These are phyloP conservation scores for Calcarius lapponicus DNA, from an alignment of 2,797 vertebrate genomes.

Conservation along the genomic window DNA sequence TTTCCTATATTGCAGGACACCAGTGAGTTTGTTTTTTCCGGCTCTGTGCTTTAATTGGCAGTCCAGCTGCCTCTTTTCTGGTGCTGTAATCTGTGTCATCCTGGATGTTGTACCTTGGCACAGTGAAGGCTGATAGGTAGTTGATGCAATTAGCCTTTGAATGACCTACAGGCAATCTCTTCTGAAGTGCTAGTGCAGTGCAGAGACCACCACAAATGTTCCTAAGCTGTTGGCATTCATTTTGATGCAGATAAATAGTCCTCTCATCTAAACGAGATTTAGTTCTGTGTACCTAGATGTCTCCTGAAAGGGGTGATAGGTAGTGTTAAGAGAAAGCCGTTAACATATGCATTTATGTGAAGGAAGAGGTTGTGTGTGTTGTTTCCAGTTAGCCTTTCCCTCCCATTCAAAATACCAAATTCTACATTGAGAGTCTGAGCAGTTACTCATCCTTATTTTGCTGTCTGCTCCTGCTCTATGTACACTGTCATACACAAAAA, in stretches of 20 bases:
- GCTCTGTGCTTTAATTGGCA: not conserved
- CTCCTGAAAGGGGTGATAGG: not conserved
- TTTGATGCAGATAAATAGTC: not conserved
- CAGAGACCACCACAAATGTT: not conserved
- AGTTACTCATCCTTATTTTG: not conserved
- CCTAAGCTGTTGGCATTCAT: not conserved
- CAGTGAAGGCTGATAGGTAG: not conserved
- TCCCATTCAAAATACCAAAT: not conserved
- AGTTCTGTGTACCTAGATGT: not conserved
- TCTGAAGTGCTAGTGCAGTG: not conserved
- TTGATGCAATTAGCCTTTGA: not conserved
- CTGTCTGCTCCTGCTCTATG: not conserved
- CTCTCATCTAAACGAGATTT: not conserved
- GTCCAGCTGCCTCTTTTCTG: not conserved
- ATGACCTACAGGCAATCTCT: not conserved
- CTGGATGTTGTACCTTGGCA: not conserved
- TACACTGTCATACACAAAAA: not conserved
- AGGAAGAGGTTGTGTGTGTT: not conserved
- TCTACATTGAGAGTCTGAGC: not conserved
- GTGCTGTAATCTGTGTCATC: not conserved
- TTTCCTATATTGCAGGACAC: not conserved
- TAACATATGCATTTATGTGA: not conserved
- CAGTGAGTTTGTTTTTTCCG: not conserved
- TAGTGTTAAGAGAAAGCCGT: not conserved
- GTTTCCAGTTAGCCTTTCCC: not conserved